These are phyloP conservation scores for Sitta carolinensis DNA, from an alignment of 2,797 vertebrate genomes.

Conservation along the genomic window DNA sequence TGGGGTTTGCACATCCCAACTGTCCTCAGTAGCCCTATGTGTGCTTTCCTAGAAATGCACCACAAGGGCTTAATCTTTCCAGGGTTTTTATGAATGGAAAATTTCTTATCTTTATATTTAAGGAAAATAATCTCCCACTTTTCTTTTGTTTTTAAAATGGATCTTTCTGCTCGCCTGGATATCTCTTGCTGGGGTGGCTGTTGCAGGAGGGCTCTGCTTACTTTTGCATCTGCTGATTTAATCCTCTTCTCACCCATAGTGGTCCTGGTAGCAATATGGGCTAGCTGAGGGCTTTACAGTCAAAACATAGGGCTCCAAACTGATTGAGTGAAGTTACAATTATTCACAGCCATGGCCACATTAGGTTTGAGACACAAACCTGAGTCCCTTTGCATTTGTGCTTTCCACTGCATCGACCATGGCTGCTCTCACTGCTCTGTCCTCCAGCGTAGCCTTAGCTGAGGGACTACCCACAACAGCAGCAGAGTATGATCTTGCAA, in stretches of 20 bases:
- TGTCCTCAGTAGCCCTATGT: background rate
- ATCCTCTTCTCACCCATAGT: background rate
- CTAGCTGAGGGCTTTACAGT: background rate
- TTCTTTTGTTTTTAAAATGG: background rate
- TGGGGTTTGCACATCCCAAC: rapidly evolving
- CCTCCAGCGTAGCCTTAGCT: rapidly evolving
- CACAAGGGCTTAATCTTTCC: background rate
- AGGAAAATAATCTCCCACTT: background rate
- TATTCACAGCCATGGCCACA: background rate
- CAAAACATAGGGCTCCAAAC: rapidly evolving
- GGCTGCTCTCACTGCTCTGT: background rate
- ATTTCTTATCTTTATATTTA: background rate
- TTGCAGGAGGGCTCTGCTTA: background rate
- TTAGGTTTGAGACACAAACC: background rate
- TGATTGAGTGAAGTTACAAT: background rate
- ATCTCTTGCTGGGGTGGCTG: background rate
- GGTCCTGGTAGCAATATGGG: background rate
- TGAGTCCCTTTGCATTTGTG: background rate
- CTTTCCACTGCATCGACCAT: rapidly evolving
- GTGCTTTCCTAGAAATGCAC: background rate
- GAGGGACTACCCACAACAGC: background rate
- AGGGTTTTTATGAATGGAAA: background rate
- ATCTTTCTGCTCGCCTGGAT: background rate
- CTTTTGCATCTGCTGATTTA: background rate
- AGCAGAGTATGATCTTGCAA: background rate